Conservation (phyloP, 92 coral and sea anemone genomes). For the Scolanthus callimorphus region DNA sequence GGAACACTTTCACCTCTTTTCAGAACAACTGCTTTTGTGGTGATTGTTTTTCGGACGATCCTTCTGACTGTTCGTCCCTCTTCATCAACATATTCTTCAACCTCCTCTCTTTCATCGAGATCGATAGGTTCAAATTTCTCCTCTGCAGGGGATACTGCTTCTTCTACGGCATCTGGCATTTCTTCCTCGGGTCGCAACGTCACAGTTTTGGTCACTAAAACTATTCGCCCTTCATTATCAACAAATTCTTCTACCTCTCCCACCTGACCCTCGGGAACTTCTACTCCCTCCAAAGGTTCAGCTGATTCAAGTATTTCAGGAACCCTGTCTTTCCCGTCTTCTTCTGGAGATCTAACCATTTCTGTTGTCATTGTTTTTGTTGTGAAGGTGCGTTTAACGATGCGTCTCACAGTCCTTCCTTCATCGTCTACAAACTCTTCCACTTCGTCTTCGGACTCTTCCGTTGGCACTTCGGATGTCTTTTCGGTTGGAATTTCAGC, state of each 20-base stretch:
- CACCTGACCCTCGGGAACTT: background rate
- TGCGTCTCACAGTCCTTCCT: constrained; percentile 26
- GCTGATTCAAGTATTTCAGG: constrained; percentile 1
- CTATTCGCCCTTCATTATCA: constrained; percentile 64
- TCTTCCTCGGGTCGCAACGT: constrained; percentile 22
- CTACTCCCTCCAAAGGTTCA: background rate
- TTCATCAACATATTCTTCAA: constrained; percentile 35
- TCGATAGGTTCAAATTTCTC: constrained; percentile 15
- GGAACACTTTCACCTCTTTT: constrained; percentile 2
- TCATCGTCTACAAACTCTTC: constrained; percentile 36
- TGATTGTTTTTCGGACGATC: constrained; percentile 32
- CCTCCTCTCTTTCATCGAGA: constrained; percentile 3
- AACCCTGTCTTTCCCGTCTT: constrained; percentile 1
- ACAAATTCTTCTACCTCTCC: constrained; percentile 57
- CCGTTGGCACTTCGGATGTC: constrained; percentile 4
- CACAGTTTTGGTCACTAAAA: constrained; percentile 26
- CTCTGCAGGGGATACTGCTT: background rate
- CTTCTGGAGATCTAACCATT: constrained; percentile 2
- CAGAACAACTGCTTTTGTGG: constrained; percentile 15
- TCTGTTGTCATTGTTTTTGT: constrained; percentile 4
- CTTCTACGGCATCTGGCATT: constrained; percentile 1
- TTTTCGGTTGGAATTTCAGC: too few species aligned
- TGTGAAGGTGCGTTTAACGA: constrained; percentile 33
- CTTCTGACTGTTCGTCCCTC: constrained; percentile 25
- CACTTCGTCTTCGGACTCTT: background rate